A percentile compares a stretch with the other conserved stretches of the same genome.
These are phyloP conservation scores for Beroe ovata DNA, from an alignment of 37 sponge, comb jelly and placozoan species.

Conservation along the genomic window DNA sequence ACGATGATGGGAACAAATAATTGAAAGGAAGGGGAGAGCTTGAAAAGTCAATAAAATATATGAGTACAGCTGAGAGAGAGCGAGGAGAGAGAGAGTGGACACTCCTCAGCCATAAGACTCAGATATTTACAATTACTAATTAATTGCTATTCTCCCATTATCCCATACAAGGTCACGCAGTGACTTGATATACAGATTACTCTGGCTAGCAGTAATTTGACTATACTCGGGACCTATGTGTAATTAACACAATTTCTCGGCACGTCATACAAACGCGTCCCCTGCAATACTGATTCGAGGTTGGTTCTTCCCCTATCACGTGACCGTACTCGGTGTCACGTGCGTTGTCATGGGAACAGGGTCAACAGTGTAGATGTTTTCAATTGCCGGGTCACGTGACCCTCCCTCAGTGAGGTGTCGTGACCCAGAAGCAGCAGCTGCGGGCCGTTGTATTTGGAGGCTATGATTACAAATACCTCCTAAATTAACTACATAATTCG, in stretches of 20 bases:
- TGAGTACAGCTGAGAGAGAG: neutral
- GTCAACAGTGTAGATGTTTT: neutral
- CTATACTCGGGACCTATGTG: slow-evolving; percentile 63
- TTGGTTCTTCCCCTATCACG: slow-evolving; percentile 2
- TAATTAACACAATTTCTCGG: slow-evolving; percentile 65
- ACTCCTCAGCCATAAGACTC: neutral
- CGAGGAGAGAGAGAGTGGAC: slow-evolving; percentile 6
- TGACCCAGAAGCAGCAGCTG: neutral
- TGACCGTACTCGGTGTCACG: neutral
- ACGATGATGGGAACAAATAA: neutral
- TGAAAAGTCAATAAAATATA: slow-evolving; percentile 18
- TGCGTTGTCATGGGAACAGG: slow-evolving; percentile 35
- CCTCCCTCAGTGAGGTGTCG: no score
- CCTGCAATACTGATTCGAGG: neutral
- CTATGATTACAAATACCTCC: neutral
- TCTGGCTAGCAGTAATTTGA: slow-evolving; percentile 65
- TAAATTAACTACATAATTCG: neutral
- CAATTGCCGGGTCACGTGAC: neutral
- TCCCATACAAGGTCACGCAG: slow-evolving; percentile 48
- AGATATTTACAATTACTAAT: slow-evolving; percentile 67
- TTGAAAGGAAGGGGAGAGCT: neutral
- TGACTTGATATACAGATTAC: slow-evolving; percentile 63
- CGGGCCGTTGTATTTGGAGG: neutral
- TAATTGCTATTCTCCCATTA: slow-evolving; percentile 40
- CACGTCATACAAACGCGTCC: slow-evolving; percentile 47